Evolutionary conservation across 2,888 invertebrate genomes (phyloP).

Genomic region (Drosophila anomelani): DNA sequence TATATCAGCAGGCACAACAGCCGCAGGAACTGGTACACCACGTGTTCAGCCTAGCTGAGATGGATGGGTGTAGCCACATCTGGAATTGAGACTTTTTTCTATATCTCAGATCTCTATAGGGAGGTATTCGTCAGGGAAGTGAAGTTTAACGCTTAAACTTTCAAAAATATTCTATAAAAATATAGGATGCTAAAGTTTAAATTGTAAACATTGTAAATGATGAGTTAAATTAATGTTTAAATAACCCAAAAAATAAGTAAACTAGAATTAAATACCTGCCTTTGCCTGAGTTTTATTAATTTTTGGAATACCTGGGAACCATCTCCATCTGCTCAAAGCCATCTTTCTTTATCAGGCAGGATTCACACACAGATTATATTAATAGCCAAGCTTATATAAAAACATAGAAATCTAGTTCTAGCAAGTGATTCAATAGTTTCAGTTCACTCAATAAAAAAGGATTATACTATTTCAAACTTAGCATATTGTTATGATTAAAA

Average conservation of each 20-base stretch:
- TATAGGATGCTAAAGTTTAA: neutral
- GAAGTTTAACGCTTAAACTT: neutral
- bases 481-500: conserved; percentile 9
- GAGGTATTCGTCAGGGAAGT: conserved; percentile 2
- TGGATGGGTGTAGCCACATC: conserved; percentile 8
- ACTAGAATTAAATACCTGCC: too few relatives aligned
- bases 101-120: conserved; percentile 6
- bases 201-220: too few relatives aligned
- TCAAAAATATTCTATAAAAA: neutral
- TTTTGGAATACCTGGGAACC: neutral
- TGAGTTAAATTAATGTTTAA: neutral
- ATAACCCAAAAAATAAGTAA: neutral
- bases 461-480: neutral
- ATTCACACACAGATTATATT: too few relatives aligned
- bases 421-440: neutral
- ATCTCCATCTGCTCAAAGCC: neutral
- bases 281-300: neutral
- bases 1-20: conserved; percentile 37
- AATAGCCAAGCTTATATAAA: too few relatives aligned
- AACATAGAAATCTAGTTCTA: neutral
- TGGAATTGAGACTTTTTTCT: conserved; percentile 13
- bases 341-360: neutral
- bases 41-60: conserved; percentile 11
- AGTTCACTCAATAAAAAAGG: neutral
- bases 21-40: conserved; percentile 30